Conservation (phyloP, 2,113 vertebrate genomes). For the Ondatra zibethicus region DNA sequence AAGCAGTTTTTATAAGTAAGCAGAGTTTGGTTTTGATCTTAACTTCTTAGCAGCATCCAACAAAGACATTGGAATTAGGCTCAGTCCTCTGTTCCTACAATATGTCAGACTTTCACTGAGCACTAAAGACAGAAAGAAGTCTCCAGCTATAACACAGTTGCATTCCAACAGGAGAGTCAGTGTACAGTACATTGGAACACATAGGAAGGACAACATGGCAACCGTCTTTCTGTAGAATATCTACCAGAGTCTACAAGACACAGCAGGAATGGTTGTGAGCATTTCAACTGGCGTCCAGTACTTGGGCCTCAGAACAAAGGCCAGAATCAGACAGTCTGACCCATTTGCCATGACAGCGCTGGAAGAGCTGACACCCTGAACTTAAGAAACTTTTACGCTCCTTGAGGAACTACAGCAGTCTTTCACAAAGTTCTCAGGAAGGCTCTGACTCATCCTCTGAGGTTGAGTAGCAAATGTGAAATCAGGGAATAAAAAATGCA, state of each 20-base stretch:
- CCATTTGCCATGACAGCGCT: not conserved
- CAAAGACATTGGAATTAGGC: not conserved
- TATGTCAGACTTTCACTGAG: not conserved
- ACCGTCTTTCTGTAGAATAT: not conserved
- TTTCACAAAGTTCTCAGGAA: slow-evolving; percentile 4
- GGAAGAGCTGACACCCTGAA: not conserved
- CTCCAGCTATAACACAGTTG: not conserved
- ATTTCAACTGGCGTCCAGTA: not conserved
- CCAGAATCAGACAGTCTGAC: not conserved
- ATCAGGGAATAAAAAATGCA: not conserved
- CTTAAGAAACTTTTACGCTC: not conserved
- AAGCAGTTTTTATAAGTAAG: not conserved
- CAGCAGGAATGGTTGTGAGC: not conserved
- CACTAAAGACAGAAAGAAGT: not conserved
- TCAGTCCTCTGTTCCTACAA: not conserved
- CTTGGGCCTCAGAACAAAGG: not conserved
- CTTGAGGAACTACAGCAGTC: not conserved
- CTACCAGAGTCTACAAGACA: not conserved
- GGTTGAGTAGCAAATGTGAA: not conserved
- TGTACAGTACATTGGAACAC: not conserved
- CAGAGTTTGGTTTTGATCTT: not conserved
- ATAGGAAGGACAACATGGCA: not conserved
- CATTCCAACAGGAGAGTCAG: not conserved
- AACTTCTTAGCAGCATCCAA: not conserved
- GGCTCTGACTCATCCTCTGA: not conserved